A percentile compares a stretch with the other conserved stretches of the same genome.
Conservation (phyloP, 2,888 invertebrate genomes). For the Criorhina ranunculi region DNA sequence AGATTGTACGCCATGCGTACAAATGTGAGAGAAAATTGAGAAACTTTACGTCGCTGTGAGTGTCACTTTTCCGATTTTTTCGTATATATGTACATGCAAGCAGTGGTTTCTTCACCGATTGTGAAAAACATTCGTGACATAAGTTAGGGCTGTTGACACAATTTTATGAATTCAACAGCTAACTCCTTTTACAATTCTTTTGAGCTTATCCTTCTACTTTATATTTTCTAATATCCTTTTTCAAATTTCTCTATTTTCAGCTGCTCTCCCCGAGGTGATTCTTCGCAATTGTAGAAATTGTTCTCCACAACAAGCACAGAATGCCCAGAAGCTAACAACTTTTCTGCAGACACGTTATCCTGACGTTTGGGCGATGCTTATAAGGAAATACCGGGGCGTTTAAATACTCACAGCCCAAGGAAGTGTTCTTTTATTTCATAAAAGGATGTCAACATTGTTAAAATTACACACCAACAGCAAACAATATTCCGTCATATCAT, state of each 20-base stretch:
- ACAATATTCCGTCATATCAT: constrained; percentile 66
- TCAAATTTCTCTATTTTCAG: constrained; percentile 69
- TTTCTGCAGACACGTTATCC: constrained; percentile 86
- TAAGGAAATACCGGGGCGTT: constrained; percentile 84
- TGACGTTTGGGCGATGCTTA: constrained; percentile 85
- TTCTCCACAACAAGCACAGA: constrained; percentile 85
- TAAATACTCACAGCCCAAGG: constrained; percentile 37
- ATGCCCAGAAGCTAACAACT: constrained; percentile 85
- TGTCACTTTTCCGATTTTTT: too few species aligned
- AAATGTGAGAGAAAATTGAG: too few species aligned
- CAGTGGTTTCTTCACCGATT: too few species aligned
- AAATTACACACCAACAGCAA: constrained; percentile 23
- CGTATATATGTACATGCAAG: too few species aligned
- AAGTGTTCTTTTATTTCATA: constrained; percentile 10
- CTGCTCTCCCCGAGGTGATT: constrained; percentile 86
- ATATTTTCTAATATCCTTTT: background rate
- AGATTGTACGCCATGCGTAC: too few species aligned
- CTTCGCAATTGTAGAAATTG: constrained; percentile 86
- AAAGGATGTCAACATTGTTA: constrained; percentile 33
- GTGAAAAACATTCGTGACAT: too few species aligned
- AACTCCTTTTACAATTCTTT: too few species aligned
- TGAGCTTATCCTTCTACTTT: too few species aligned
- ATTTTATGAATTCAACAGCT: too few species aligned
- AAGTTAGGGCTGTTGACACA: too few species aligned
- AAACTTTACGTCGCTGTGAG: too few species aligned